phyloP scores from a whole-genome alignment of 1,140 invertebrate species.

The Augochlora pura region DNA sequence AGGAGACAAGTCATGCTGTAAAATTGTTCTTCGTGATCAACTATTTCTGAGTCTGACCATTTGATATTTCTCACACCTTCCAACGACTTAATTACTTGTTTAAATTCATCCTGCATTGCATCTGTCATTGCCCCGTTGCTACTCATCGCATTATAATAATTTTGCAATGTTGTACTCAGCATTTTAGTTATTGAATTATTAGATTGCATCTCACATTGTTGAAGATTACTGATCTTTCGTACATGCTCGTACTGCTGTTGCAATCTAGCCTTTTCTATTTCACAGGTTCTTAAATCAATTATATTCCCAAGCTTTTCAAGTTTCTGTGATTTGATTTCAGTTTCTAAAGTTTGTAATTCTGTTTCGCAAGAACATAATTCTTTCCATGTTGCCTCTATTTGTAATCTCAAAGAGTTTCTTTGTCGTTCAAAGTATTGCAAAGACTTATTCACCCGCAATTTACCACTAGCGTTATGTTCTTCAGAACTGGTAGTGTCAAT shows the following conservation, averaged over 20 bases:
- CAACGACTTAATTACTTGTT: constrained; percentile 73
- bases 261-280: constrained; percentile 65
- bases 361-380: constrained; percentile 70
- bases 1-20: constrained; percentile 67
- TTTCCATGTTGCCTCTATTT: constrained; percentile 72
- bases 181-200: constrained; percentile 67
- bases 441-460: constrained; percentile 76
- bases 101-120: constrained; percentile 73
- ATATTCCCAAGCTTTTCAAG: constrained; percentile 59
- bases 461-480: constrained; percentile 77
- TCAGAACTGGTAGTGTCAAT: constrained; percentile 57
- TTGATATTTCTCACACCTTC: constrained; percentile 78
- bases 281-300: constrained; percentile 41
- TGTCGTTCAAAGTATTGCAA: constrained; percentile 77
- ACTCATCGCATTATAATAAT: constrained; percentile 72
- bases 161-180: constrained; percentile 70
- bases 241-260: constrained; percentile 72
- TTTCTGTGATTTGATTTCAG: constrained; percentile 60
- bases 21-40: constrained; percentile 62
- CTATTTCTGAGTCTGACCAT: constrained; percentile 73
- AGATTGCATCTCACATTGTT: constrained; percentile 74
- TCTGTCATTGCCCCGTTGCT: constrained; percentile 71
- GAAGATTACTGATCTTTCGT: constrained; percentile 70
- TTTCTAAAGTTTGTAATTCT: constrained; percentile 59
- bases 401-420: constrained; percentile 72